Evolutionary conservation across 2,113 vertebrate species (phyloP).

Genomic region (Macroglossus sobrinus): DNA sequence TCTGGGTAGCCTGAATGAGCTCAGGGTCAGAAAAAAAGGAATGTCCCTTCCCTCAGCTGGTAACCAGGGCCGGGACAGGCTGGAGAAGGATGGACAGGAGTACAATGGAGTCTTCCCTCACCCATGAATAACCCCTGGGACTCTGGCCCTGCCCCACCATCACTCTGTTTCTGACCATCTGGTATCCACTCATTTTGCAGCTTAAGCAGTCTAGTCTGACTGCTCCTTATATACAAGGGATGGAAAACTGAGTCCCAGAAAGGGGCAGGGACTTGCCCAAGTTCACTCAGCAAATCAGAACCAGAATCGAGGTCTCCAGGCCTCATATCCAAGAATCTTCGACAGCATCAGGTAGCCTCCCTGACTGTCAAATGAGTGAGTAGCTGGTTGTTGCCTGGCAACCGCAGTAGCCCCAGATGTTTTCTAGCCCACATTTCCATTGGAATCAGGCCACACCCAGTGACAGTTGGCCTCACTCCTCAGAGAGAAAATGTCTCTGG

Average conservation of each 20-base stretch:
- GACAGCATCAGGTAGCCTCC: not conserved
- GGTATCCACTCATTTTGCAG: not conserved
- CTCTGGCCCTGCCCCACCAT: not conserved
- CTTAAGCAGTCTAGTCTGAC: not conserved
- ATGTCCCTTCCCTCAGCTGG: not conserved
- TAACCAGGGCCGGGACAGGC: not conserved
- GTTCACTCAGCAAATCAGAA: constrained; percentile 3
- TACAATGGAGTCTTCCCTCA: not conserved
- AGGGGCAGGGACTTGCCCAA: not conserved
- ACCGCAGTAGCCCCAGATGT: constrained; percentile 28
- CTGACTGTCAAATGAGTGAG: not conserved
- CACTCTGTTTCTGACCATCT: not conserved
- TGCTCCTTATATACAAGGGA: not conserved
- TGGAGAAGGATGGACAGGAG: not conserved
- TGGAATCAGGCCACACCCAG: constrained; percentile 64
- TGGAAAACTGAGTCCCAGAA: not conserved
- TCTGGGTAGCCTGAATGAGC: not conserved
- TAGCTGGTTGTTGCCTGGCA: constrained; percentile 29
- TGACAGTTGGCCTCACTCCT: not conserved
- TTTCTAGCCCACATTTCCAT: constrained; percentile 40
- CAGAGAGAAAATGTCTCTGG: constrained; percentile 8
- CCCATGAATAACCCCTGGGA: not conserved
- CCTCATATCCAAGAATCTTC: not conserved
- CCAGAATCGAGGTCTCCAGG: not conserved
- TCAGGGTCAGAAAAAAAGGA: not conserved